phyloP scores from a whole-genome alignment of 2,797 vertebrate genomes.

The Atherinosoma microstoma region DNA sequence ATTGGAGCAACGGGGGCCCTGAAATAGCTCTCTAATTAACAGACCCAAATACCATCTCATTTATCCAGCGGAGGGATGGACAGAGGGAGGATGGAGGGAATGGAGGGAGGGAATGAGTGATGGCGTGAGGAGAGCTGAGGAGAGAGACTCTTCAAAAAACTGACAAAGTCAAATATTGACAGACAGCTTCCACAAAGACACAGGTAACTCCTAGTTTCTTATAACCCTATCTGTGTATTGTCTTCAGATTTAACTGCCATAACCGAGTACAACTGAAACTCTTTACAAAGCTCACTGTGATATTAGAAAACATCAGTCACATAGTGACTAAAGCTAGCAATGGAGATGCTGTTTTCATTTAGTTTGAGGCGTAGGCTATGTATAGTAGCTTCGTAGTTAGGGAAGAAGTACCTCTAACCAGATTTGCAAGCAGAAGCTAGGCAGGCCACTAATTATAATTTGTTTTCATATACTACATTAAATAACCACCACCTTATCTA shows the following conservation, averaged over 20 bases:
- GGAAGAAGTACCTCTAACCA: not conserved
- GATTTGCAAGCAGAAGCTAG: not conserved
- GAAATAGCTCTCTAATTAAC: slow-evolving; percentile 83
- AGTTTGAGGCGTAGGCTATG: not conserved
- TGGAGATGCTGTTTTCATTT: slow-evolving; percentile 1
- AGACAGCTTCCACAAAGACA: not conserved
- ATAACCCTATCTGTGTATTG: not conserved
- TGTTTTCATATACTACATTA: not conserved
- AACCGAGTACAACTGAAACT: not conserved
- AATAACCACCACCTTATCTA: not conserved
- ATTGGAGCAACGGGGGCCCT: slow-evolving; percentile 58
- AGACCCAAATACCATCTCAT: slow-evolving; percentile 79
- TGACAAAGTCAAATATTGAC: slow-evolving; percentile 19
- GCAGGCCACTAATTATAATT: not conserved
- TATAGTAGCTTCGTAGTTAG: not conserved
- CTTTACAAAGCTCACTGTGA: not conserved
- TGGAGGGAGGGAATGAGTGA: slow-evolving; percentile 20
- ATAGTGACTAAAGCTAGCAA: not conserved
- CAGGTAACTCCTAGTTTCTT: not conserved
- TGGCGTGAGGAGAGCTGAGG: slow-evolving; percentile 8
- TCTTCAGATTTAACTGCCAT: not conserved
- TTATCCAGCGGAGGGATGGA: slow-evolving; percentile 67
- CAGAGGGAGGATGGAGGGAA: slow-evolving; percentile 44
- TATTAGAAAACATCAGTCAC: not conserved
- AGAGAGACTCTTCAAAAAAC: slow-evolving; percentile 13